phyloP scores from a whole-genome alignment of 1,140 invertebrate genomes.

The Pogonus chalceus region DNA sequence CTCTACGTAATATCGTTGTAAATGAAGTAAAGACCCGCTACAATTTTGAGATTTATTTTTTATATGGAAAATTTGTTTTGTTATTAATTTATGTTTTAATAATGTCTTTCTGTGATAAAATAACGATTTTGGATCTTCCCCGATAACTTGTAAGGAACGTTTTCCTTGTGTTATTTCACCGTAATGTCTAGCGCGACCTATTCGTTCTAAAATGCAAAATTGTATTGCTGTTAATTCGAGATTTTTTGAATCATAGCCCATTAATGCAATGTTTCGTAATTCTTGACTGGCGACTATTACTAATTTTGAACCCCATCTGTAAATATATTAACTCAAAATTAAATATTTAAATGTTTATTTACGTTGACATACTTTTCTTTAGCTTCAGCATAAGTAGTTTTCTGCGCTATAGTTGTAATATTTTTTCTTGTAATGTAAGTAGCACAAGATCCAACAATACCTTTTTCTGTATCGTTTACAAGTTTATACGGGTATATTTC shows the following conservation, averaged over 20 bases:
- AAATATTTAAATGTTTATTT: not conserved
- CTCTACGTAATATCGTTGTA: slow-evolving; percentile 49
- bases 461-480: slow-evolving; percentile 39
- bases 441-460: slow-evolving; percentile 56
- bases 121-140: slow-evolving; percentile 50
- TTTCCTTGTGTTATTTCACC: slow-evolving; percentile 63
- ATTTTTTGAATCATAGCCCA: slow-evolving; percentile 42
- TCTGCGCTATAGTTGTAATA: slow-evolving; percentile 35
- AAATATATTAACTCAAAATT: slow-evolving; percentile 11
- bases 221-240: slow-evolving; percentile 45
- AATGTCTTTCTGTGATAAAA: slow-evolving; percentile 58
- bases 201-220: slow-evolving; percentile 66
- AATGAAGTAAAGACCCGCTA: slow-evolving; percentile 45
- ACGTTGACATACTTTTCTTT: slow-evolving; percentile 31
- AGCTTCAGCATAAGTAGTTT: slow-evolving; percentile 36
- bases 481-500: slow-evolving; percentile 53
- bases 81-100: slow-evolving; percentile 47
- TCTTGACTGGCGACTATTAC: slow-evolving; percentile 64
- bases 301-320: slow-evolving; percentile 48
- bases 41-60: slow-evolving; percentile 32
- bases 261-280: slow-evolving; percentile 46
- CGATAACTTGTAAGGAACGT: slow-evolving; percentile 41
- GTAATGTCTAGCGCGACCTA: slow-evolving; percentile 59
- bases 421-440: slow-evolving; percentile 44
- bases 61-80: slow-evolving; percentile 46